These are phyloP conservation scores for Vicugna pacos DNA, from an alignment of 2,113 vertebrate genomes.

Conservation along the genomic window DNA sequence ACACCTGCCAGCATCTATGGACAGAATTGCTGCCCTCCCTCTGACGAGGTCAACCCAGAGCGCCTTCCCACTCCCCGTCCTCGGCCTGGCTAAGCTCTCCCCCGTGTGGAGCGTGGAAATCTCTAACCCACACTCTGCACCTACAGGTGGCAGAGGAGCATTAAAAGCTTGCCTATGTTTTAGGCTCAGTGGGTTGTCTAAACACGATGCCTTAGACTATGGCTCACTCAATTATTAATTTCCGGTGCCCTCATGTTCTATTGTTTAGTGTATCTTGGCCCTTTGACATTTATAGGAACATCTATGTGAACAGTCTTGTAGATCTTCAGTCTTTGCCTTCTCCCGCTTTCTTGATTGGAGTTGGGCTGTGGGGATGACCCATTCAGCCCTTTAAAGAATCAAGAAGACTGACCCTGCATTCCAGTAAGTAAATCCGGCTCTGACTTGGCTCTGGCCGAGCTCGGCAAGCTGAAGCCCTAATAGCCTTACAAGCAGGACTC, in stretches of 20 bases:
- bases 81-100: neutral
- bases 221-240: neutral
- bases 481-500: neutral
- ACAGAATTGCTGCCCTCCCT: neutral
- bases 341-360: neutral
- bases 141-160: neutral
- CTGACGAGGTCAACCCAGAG: neutral
- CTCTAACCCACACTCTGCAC: neutral
- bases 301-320: neutral
- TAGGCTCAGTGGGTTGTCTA: neutral
- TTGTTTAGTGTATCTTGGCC: neutral
- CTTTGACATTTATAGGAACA: neutral
- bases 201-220: neutral
- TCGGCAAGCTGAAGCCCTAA: neutral
- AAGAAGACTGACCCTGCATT: neutral
- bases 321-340: neutral
- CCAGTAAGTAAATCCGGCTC: neutral
- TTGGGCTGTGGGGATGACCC: neutral
- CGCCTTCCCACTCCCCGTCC: neutral
- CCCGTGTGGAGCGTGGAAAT: neutral
- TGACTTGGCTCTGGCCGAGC: neutral
- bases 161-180: neutral
- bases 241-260: neutral
- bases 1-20: neutral
- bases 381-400: neutral